Conservation (phyloP, 2,113 vertebrate species). For the Phrynosoma platyrhinos region DNA sequence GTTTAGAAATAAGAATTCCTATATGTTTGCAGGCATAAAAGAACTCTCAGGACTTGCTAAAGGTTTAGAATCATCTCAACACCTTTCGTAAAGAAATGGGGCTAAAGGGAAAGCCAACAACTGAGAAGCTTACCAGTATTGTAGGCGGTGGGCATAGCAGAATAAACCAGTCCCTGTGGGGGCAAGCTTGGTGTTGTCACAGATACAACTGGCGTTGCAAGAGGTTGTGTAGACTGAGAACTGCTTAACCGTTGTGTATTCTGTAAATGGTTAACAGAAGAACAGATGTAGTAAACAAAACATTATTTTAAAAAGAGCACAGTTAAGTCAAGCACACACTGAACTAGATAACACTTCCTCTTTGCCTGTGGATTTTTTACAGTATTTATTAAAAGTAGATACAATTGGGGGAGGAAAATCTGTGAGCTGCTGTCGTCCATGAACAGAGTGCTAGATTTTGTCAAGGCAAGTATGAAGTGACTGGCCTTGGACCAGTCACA, state of each 20-base stretch:
- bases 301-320: not conserved
- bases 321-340: conserved; percentile 36
- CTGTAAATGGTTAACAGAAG: conserved; percentile 76
- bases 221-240: conserved; percentile 90
- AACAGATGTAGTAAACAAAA: not conserved
- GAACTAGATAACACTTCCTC: not conserved
- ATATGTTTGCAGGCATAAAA: not conserved
- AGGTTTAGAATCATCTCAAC: not conserved
- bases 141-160: conserved; percentile 95
- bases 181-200: conserved; percentile 96
- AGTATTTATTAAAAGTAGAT: not conserved
- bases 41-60: not conserved
- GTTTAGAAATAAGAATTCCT: not conserved
- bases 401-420: not conserved
- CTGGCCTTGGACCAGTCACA: not conserved
- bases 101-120: not conserved
- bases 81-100: not conserved
- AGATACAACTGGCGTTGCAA: conserved; percentile 96
- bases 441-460: not conserved
- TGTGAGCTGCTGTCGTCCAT: too few species aligned
- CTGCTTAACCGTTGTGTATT: conserved; percentile 94
- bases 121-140: conserved; percentile 89
- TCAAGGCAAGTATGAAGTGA: not conserved
- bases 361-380: not conserved
- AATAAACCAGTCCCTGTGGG: conserved; percentile 93